These are phyloP conservation scores for Drosophila azteca DNA, from an alignment of 1,140 invertebrate species.

Conservation along the genomic window DNA sequence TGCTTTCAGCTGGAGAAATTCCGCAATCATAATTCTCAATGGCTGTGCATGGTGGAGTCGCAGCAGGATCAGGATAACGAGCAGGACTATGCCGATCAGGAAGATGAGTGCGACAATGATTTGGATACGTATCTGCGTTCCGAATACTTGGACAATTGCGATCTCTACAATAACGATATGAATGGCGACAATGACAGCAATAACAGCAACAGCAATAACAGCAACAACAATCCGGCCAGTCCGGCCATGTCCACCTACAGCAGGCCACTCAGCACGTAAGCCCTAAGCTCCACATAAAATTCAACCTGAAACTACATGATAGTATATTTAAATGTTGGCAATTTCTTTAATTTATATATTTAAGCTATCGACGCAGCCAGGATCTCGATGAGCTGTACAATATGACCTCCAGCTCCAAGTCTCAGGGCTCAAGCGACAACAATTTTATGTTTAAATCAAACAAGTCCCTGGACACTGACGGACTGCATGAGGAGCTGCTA, in stretches of 20 bases:
- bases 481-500: conserved; percentile 70
- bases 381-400: conserved; percentile 85
- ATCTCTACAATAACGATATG: conserved; percentile 72
- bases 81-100: conserved; percentile 84
- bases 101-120: conserved; percentile 86
- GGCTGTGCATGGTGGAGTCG: conserved; percentile 97
- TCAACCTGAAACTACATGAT: fast-evolving
- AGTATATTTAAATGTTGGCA: neutral
- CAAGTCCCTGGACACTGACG: conserved; percentile 68
- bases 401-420: conserved; percentile 85
- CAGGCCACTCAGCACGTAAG: conserved; percentile 81
- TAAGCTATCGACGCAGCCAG: conserved; percentile 83
- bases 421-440: conserved; percentile 84
- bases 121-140: conserved; percentile 89
- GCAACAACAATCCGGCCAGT: conserved; percentile 74
- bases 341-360: neutral
- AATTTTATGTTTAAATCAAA: conserved; percentile 80
- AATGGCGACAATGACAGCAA: conserved; percentile 71
- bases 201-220: conserved; percentile 76
- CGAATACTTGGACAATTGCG: conserved; percentile 86
- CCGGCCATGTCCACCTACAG: conserved; percentile 74
- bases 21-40: conserved; percentile 97
- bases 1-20: conserved; percentile 92
- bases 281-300: neutral
- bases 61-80: conserved; percentile 84